Evolutionary conservation across 2,113 vertebrate genomes (phyloP).

Genomic region (Tapirus terrestris): DNA sequence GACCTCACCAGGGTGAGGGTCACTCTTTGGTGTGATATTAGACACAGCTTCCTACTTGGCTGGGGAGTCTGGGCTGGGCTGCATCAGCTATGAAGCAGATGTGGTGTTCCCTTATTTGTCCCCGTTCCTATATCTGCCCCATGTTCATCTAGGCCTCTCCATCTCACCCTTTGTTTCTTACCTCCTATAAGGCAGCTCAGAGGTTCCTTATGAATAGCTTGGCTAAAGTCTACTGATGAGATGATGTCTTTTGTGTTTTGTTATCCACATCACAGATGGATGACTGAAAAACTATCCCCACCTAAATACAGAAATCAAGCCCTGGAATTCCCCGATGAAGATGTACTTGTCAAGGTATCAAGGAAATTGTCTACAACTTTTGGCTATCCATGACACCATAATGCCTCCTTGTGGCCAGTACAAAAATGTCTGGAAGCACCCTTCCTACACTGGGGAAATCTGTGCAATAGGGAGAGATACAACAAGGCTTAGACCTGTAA

Average conservation of each 20-base stretch:
- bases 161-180: not conserved
- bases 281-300: not conserved
- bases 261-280: not conserved
- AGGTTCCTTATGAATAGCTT: not conserved
- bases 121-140: not conserved
- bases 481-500: not conserved
- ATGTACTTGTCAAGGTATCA: not conserved
- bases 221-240: not conserved
- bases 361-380: not conserved
- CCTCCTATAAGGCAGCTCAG: not conserved
- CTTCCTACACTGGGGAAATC: not conserved
- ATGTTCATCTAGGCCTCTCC: not conserved
- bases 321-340: not conserved
- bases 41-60: not conserved
- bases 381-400: not conserved
- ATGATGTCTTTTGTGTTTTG: not conserved
- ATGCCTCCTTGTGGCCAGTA: not conserved
- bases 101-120: not conserved
- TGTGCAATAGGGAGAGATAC: fast-evolving
- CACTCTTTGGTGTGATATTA: not conserved
- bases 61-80: not conserved
- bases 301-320: not conserved
- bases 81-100: too few species aligned
- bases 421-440: not conserved
- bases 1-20: not conserved